Conservation (phyloP, 1,140 invertebrate genomes). For the Brachystomella parvula region DNA sequence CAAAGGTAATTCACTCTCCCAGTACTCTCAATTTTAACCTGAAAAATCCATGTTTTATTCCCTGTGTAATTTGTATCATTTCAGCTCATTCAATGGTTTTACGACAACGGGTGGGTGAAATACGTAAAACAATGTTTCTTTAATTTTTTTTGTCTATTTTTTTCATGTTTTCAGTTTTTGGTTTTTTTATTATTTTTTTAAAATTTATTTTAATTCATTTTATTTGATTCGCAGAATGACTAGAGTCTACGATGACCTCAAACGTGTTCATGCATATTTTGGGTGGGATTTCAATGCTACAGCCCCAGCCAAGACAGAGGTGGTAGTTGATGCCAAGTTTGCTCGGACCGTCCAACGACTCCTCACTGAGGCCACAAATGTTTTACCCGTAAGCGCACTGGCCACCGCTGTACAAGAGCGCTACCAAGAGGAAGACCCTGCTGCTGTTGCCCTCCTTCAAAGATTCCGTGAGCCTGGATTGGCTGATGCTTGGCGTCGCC, state of each 20-base stretch:
- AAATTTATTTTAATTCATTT: too few species aligned
- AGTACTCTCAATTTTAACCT: background rate
- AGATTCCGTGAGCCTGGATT: background rate
- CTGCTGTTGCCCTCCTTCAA: background rate
- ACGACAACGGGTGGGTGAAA: too few species aligned
- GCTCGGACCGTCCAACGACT: background rate
- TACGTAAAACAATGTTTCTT: too few species aligned
- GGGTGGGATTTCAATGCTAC: background rate
- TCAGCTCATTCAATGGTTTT: background rate
- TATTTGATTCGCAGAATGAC: too few species aligned
- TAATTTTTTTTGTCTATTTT: too few species aligned
- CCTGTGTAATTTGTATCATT: background rate
- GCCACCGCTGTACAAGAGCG: background rate
- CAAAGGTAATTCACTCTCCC: too few species aligned
- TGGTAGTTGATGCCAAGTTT: background rate
- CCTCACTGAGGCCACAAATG: background rate
- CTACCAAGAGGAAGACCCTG: background rate
- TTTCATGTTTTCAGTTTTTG: too few species aligned
- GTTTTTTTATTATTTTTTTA: too few species aligned
- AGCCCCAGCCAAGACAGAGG: background rate
- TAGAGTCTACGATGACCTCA: background rate
- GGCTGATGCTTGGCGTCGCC: background rate
- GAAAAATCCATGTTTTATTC: background rate
- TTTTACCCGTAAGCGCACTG: background rate
- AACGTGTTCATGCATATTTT: background rate